phyloP scores from a whole-genome alignment of 1,140 invertebrate genomes.

The Calephelis virginiensis region DNA sequence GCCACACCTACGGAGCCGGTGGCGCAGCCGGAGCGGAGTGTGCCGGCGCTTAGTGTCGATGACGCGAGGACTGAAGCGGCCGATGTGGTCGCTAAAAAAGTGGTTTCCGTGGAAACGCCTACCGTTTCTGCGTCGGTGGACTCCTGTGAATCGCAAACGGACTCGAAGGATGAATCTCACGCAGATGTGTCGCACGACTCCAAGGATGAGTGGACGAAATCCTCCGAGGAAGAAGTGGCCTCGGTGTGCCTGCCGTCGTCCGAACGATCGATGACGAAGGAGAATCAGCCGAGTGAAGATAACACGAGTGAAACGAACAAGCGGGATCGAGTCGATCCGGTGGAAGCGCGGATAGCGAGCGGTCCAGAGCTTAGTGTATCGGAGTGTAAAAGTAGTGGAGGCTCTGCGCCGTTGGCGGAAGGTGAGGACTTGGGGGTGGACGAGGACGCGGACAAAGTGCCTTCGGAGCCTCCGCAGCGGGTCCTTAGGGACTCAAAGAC shows the following conservation, averaged over 20 bases:
- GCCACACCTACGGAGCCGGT: slow-evolving; percentile 49
- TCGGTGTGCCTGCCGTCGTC: slow-evolving; percentile 46
- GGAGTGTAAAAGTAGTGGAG: slow-evolving; percentile 11
- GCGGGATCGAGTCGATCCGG: slow-evolving; percentile 25
- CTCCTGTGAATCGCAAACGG: slow-evolving; percentile 22
- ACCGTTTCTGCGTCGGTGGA: slow-evolving; percentile 19
- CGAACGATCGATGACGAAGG: slow-evolving; percentile 50
- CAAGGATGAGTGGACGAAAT: slow-evolving; percentile 37
- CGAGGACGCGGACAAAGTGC: slow-evolving; percentile 78
- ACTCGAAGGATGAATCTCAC: slow-evolving; percentile 20
- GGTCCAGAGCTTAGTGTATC: slow-evolving; percentile 29
- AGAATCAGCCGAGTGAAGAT: slow-evolving; percentile 43
- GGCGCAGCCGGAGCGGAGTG: slow-evolving; percentile 19
- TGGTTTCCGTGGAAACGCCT: slow-evolving; percentile 23
- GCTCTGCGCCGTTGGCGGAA: slow-evolving; percentile 81
- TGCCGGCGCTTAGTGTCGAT: slow-evolving; percentile 13
- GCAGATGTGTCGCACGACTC: slow-evolving; percentile 33
- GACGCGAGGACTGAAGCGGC: slow-evolving; percentile 20
- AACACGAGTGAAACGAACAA: slow-evolving; percentile 38
- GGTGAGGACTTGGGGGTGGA: slow-evolving; percentile 82
- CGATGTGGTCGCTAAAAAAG: slow-evolving; percentile 23
- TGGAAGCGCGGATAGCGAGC: slow-evolving; percentile 49
- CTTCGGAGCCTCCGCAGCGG: slow-evolving; percentile 55
- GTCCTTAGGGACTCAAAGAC: slow-evolving; percentile 50
- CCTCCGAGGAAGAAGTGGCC: slow-evolving; percentile 39